These are phyloP conservation scores for Brachypodius melanocephalos DNA, from an alignment of 2,113 vertebrate species.

Conservation along the genomic window DNA sequence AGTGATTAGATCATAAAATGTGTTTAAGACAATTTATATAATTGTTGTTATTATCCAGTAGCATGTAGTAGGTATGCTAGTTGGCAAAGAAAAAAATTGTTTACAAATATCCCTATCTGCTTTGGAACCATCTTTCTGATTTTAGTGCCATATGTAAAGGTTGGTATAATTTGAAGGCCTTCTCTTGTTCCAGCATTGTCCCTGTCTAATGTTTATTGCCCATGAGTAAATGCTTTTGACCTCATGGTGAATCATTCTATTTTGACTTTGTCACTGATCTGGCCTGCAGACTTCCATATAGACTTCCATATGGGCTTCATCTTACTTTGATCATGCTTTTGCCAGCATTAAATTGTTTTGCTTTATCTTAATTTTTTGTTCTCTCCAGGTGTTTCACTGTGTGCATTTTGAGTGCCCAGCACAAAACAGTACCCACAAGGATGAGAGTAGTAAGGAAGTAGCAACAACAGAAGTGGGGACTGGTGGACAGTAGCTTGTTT, in stretches of 20 bases:
- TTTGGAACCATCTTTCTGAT: background rate
- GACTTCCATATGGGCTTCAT: background rate
- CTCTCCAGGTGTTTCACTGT: constrained; percentile 92
- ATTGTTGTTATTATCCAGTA: background rate
- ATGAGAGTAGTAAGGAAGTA: constrained; percentile 77
- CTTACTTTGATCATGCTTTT: background rate
- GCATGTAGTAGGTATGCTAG: background rate
- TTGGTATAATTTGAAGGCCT: background rate
- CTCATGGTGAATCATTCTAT: background rate
- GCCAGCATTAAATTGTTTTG: background rate
- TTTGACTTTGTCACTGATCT: background rate
- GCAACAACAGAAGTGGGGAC: constrained; percentile 32
- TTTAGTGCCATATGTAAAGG: background rate
- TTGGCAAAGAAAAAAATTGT: background rate
- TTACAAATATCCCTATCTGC: background rate
- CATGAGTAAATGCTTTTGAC: background rate
- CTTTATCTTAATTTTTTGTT: background rate
- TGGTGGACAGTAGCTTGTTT: constrained; percentile 53
- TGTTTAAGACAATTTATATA: background rate
- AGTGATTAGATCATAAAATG: background rate
- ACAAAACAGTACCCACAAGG: constrained; percentile 80
- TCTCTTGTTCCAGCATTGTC: background rate
- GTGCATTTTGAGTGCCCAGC: constrained; percentile 97
- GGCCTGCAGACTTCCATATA: background rate
- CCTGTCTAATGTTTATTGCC: background rate